phyloP scores from a whole-genome alignment of 2,797 vertebrate genomes.

The Cuniculus paca region DNA sequence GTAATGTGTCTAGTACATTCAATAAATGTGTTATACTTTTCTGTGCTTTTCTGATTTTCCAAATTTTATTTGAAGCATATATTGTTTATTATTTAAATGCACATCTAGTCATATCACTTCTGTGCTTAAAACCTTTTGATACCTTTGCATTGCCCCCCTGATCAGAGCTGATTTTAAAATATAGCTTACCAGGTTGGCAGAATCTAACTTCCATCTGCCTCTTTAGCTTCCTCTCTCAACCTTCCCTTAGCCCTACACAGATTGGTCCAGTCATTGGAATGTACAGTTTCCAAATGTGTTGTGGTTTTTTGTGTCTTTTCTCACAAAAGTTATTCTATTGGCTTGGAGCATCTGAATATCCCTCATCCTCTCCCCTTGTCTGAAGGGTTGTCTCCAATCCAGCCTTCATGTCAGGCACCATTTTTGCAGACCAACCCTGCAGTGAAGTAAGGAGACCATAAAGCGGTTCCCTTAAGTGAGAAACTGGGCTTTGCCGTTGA shows the following conservation, averaged over 20 bases:
- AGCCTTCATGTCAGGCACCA: neutral
- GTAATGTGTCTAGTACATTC: neutral
- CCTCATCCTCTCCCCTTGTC: neutral
- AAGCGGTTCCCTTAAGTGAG: neutral
- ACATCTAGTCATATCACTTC: neutral
- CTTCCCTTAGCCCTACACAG: neutral
- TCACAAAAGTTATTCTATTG: neutral
- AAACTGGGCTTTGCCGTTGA: neutral
- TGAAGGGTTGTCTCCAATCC: neutral
- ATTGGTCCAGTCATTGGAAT: neutral
- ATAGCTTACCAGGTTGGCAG: neutral
- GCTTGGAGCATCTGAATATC: neutral
- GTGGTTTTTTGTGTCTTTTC: neutral
- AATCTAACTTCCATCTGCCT: neutral
- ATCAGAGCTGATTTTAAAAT: slow-evolving; percentile 21
- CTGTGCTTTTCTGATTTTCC: slow-evolving; percentile 13
- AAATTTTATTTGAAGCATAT: slow-evolving; percentile 12
- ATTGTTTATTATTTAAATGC: slow-evolving; percentile 7
- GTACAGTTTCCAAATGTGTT: neutral
- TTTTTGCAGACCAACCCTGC: neutral
- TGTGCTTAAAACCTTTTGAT: neutral
- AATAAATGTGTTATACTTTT: neutral
- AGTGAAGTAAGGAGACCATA: neutral
- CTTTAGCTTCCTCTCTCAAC: neutral
- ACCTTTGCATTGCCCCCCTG: neutral